phyloP scores from a whole-genome alignment of 2,113 vertebrate genomes.

The Brevimyrus niger region DNA sequence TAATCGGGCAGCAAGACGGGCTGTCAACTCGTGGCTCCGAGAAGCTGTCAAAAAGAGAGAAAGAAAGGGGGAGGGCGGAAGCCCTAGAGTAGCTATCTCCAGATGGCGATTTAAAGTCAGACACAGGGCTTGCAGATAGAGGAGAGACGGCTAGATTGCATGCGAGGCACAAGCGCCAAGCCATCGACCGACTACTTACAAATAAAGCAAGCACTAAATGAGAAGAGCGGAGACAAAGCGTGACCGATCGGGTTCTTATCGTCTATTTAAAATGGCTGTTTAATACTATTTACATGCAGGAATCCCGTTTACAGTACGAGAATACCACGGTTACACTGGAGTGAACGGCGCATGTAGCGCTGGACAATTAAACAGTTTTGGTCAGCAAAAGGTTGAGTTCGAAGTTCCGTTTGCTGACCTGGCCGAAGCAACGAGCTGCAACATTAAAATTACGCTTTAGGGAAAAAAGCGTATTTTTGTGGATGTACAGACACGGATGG shows the following conservation, averaged over 20 bases:
- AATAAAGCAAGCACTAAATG: conserved; percentile 36
- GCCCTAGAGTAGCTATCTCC: conserved; percentile 48
- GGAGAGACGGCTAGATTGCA: conserved; percentile 44
- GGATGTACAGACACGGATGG: conserved; percentile 35
- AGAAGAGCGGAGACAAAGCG: conserved; percentile 17
- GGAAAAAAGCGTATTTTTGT: conserved; percentile 1
- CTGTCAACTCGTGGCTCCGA: conserved; percentile 39
- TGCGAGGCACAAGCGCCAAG: conserved; percentile 43
- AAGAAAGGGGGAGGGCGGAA: conserved; percentile 44
- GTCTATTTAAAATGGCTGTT: conserved; percentile 10
- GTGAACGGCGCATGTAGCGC: conserved; percentile 26
- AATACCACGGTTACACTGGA: conserved; percentile 20
- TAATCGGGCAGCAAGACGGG: conserved; percentile 30
- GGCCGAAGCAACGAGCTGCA: conserved; percentile 6
- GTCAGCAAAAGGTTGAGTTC: conserved; percentile 33
- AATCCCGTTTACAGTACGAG: conserved; percentile 23
- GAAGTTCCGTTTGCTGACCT: conserved; percentile 27
- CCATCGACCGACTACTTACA: conserved; percentile 45
- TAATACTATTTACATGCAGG: conserved; percentile 4
- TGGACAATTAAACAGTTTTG: conserved; percentile 34
- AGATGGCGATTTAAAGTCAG: conserved; percentile 73
- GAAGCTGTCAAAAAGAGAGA: conserved; percentile 34
- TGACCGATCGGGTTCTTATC: neutral
- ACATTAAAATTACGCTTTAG: conserved; percentile 7
- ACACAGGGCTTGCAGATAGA: conserved; percentile 60